Evolutionary conservation across 1,140 invertebrate species (phyloP).

Genomic region (Drosophila hydei): DNA sequence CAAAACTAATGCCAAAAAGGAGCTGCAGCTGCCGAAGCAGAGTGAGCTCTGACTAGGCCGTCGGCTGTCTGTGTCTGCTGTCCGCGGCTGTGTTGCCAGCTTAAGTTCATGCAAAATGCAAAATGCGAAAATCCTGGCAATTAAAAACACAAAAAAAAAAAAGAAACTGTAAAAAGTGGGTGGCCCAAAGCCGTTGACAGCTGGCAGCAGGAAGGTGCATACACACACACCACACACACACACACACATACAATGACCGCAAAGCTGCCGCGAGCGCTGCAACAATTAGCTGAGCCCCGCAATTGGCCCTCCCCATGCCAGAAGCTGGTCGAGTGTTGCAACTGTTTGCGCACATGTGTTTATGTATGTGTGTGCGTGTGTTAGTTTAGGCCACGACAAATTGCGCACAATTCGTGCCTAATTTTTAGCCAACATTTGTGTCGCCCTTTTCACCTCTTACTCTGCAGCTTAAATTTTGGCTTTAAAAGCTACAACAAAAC

Average conservation of each 20-base stretch:
- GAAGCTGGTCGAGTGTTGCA: slow-evolving; percentile 41
- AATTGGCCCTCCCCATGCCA: slow-evolving; percentile 3
- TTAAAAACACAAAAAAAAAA: slow-evolving; percentile 70
- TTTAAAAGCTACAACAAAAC: slow-evolving; percentile 27
- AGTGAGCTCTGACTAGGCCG: neutral
- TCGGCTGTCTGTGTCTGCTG: neutral
- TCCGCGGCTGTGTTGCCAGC: slow-evolving; percentile 15
- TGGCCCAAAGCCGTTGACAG: slow-evolving; percentile 59
- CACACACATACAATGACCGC: slow-evolving; percentile 45
- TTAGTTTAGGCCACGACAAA: slow-evolving; percentile 57
- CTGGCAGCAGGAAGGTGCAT: slow-evolving; percentile 52
- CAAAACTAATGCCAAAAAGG: slow-evolving; percentile 52
- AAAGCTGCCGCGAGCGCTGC: slow-evolving; percentile 53
- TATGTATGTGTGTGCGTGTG: slow-evolving; percentile 21
- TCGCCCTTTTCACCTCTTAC: slow-evolving; percentile 13
- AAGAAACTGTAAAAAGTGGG: slow-evolving; percentile 34
- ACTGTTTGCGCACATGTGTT: slow-evolving; percentile 53
- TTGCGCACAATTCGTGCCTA: slow-evolving; percentile 66
- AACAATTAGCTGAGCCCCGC: slow-evolving; percentile 61
- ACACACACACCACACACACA: slow-evolving; percentile 1
- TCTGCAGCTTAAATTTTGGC: slow-evolving; percentile 2
- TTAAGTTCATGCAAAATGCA: slow-evolving; percentile 66
- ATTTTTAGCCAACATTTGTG: slow-evolving; percentile 63
- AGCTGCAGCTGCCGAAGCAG: neutral
- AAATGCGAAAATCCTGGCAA: slow-evolving; percentile 66